phyloP scores from a whole-genome alignment of 2,888 invertebrate genomes.

The Gerosis bhagava region DNA sequence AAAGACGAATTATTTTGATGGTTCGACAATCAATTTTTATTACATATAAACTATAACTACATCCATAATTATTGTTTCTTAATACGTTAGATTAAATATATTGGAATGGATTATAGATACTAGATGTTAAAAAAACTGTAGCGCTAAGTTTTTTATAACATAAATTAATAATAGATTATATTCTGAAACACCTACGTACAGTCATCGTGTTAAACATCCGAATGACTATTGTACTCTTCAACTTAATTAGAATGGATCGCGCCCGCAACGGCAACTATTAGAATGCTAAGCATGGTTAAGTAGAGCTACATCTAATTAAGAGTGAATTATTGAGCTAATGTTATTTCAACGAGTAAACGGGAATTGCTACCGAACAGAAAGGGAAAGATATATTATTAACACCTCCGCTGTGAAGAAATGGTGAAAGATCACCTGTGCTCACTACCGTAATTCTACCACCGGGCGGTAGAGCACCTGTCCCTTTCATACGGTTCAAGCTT shows the following conservation, averaged over 20 bases:
- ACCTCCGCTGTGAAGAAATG: constrained; percentile 66
- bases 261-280: constrained; percentile 57
- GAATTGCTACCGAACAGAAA: constrained; percentile 45
- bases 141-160: no score
- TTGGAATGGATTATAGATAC: no score
- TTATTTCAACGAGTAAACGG: constrained; percentile 46
- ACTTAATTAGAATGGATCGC: constrained; percentile 60
- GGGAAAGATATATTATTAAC: constrained; percentile 68
- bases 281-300: constrained; percentile 71
- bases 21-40: no score
- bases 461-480: constrained; percentile 79
- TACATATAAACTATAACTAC: no score
- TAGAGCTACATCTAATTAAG: constrained; percentile 65
- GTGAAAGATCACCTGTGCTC: constrained; percentile 82
- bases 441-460: constrained; percentile 80
- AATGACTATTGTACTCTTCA: constrained; percentile 52
- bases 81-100: no score
- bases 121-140: no score
- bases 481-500: constrained; percentile 79
- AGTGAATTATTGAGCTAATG: constrained; percentile 46
- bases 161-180: no score
- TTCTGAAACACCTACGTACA: no score
- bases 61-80: no score
- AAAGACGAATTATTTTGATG: no score
- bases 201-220: constrained; percentile 44